Percentiles rank a stretch among this genome's conserved stretches.
Conservation (phyloP, 2,113 vertebrate genomes). For the Platysteira castanea region DNA sequence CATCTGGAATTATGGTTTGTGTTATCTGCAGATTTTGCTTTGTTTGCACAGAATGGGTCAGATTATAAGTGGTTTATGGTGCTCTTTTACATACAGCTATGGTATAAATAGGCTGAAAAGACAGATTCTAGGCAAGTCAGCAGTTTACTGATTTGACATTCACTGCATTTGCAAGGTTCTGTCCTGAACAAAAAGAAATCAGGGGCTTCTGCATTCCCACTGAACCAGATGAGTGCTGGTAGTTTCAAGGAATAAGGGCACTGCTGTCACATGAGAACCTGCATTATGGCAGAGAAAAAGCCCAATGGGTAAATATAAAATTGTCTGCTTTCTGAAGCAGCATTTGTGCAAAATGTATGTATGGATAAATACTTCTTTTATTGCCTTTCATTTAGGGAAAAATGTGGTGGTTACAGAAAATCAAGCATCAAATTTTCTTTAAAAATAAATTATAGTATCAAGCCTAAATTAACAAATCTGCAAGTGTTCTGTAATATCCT, state of each 20-base stretch:
- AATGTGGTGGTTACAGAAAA: neutral
- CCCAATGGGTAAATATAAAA: neutral
- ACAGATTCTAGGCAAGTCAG: neutral
- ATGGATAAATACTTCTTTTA: neutral
- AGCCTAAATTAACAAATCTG: neutral
- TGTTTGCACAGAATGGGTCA: neutral
- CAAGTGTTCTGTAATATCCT: neutral
- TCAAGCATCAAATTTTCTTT: neutral
- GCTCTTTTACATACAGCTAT: neutral
- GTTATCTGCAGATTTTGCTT: constrained; percentile 12
- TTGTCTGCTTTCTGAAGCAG: neutral
- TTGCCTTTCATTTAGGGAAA: neutral
- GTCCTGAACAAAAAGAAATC: neutral
- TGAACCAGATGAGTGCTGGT: neutral
- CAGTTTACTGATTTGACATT: constrained; percentile 16
- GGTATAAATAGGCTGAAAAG: constrained; percentile 21
- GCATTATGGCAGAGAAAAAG: neutral
- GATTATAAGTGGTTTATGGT: constrained; percentile 1
- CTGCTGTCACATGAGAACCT: neutral
- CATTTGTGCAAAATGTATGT: neutral
- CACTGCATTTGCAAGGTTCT: constrained; percentile 19
- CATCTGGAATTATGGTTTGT: constrained; percentile 1
- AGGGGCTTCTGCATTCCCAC: neutral
- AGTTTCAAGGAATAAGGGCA: neutral
- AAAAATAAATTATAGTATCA: neutral